These are phyloP conservation scores for Schrankia costaestrigalis DNA, from an alignment of 2,888 invertebrate species.

Conservation along the genomic window DNA sequence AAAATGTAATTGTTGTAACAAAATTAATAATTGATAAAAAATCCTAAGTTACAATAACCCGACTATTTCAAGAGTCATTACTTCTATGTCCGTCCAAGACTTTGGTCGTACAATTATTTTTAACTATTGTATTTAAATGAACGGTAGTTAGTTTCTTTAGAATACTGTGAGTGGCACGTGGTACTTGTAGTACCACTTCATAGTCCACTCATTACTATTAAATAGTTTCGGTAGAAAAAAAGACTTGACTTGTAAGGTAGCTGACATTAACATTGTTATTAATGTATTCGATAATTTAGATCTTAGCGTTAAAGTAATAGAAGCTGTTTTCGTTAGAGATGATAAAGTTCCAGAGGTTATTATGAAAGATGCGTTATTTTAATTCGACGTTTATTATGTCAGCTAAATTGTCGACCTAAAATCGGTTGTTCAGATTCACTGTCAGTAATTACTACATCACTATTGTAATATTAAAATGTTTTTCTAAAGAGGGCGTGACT, in stretches of 20 bases:
- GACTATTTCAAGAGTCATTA: conserved; percentile 69
- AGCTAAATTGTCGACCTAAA: conserved; percentile 73
- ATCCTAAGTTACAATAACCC: conserved; percentile 65
- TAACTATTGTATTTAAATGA: conserved; percentile 65
- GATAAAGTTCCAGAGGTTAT: conserved; percentile 31
- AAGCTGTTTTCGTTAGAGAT: conserved; percentile 10
- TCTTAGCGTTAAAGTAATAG: conserved; percentile 24
- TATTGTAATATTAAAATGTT: conserved; percentile 56
- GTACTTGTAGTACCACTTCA: conserved; percentile 71
- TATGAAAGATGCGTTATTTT: conserved; percentile 70
- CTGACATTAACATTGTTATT: conserved; percentile 26
- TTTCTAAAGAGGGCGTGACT: conserved; percentile 39
- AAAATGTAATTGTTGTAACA: conserved; percentile 21
- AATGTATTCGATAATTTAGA: conserved; percentile 16
- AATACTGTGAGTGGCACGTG: conserved; percentile 70
- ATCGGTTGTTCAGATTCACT: conserved; percentile 71
- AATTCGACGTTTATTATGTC: conserved; percentile 70
- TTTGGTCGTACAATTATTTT: conserved; percentile 78
- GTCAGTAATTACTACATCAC: conserved; percentile 64
- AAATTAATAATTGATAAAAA: conserved; percentile 41
- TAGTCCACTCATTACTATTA: conserved; percentile 76
- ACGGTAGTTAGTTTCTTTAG: conserved; percentile 75
- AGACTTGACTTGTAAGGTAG: conserved; percentile 63
- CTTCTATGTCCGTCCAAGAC: conserved; percentile 49
- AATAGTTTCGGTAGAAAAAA: conserved; percentile 72